phyloP scores from a whole-genome alignment of 2,797 vertebrate genomes.

The Gallinago stenura region DNA sequence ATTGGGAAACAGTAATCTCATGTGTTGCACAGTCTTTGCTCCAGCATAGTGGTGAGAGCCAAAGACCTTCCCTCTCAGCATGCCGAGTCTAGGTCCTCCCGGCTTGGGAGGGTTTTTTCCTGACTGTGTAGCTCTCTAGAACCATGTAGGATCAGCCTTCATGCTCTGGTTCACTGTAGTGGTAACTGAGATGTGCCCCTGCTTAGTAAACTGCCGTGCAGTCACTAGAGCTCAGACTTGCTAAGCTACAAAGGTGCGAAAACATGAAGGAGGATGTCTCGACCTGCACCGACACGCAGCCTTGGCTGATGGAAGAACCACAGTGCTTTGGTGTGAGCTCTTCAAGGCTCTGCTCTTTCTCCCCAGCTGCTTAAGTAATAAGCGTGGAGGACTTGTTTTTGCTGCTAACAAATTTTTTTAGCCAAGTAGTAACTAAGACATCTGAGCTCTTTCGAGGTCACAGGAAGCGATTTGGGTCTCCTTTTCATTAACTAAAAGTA shows the following conservation, averaged over 20 bases:
- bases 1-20: background rate
- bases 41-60: background rate
- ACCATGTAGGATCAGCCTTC: background rate
- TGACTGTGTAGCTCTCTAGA: background rate
- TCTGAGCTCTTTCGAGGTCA: conserved; percentile 30
- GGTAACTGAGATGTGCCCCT: background rate
- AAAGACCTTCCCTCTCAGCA: background rate
- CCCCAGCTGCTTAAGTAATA: background rate
- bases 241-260: background rate
- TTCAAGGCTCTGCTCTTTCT: background rate
- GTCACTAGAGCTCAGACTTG: conserved; percentile 24
- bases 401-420: conserved; percentile 18
- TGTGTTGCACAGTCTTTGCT: background rate
- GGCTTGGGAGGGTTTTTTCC: background rate
- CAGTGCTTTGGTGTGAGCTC: conserved; percentile 7
- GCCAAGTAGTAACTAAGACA: conserved; percentile 24
- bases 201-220: background rate
- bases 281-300: conserved; percentile 1
- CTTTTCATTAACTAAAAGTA: background rate
- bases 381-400: background rate
- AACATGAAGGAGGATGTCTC: conserved; percentile 43
- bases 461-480: conserved; percentile 18
- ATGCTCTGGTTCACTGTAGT: background rate
- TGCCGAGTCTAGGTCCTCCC: fast-evolving
- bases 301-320: conserved; percentile 42